Evolutionary conservation across 1,140 invertebrate genomes (phyloP), one percentile per base, ranked within the genome.

Genomic region (Drosophila sechellia): DNA sequence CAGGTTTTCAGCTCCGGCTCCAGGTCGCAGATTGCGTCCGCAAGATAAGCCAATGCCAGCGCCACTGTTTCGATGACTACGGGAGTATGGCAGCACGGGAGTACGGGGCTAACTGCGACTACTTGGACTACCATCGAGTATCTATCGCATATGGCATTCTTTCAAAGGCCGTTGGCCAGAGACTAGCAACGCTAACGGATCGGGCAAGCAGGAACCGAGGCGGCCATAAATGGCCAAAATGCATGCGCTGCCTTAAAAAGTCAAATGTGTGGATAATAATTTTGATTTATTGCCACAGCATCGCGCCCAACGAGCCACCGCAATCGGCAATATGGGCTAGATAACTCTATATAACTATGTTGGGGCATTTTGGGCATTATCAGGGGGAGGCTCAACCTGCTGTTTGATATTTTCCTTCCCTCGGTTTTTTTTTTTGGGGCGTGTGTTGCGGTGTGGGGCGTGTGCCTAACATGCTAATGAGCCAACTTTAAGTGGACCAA

Each of bases 241-340:
- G 77, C 80, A 84, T 76, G 77, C 77, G 57, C 76, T 78, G 81
- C 81, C 83, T 87, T 86, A 79, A 81, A 87, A 57, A 87, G 83
- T 68, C 83, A 76, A 86, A 86, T 83, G 83, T 79, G 84, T 69
- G 83, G 83, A 86, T 86, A 86, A 86, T 86, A 86, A 86, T 86
- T 87, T 86, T 86, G 83, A 86, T 86, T 86, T 86, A 86, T 86
- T 86, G 84, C 75, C 63, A 58, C 60, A 61, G 81, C 68, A 54
- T 63, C 46, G 39, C 69, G 58, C 50, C 54, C 66, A 60, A 57
- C 60, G 8, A 74, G 37, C 56, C 55, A 57, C 54, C 22, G 66
- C 54, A 35, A 76, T 43, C 52, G 69, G 64, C 74, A 81, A 87
- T 79, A 79, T 86, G 50, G 59, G 83, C 79, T 52, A 87, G 81